Evolutionary conservation across 2,113 vertebrate genomes (phyloP), one percentile per base, ranked within the genome.

Genomic region (Paraplagusia blochii): DNA sequence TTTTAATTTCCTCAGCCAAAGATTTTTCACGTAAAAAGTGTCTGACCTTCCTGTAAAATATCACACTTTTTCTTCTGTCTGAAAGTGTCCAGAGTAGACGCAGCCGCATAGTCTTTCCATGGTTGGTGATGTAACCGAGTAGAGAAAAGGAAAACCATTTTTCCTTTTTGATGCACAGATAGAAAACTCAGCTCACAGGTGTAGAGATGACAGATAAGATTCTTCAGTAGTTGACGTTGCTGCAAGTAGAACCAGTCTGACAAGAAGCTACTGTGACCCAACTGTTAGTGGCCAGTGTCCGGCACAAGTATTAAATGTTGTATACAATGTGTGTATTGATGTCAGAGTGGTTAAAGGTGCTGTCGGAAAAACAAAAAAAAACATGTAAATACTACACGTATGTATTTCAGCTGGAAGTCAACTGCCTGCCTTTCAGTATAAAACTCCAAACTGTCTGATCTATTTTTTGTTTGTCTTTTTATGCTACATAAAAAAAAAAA

Each of bases 341-440:
- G 68, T 78, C 68, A 68, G 69, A 83, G 62, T 82, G 80, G 59
- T 83, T 70, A 73, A 69, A 76, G 79, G 72, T 73, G 72, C 77
- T 58, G 72, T 72, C 70, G 51, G 56, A 58, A 80, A 62, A 64
- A 81, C 80, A 82, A 63, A 62, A 64, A 81, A 82, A 82, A 63
- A 58, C 76, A 72, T 87, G 87, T 89, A 89, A 79, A 90, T 88
- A 85, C 65, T 82, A 76, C 63, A 83, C 72, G 63, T 76, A 58
- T 76, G 79, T 81, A 78, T 78, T 83, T 84, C 56, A 84, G 74
- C 67, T 86, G 8, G 1, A 81, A 16, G 57, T 63, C 65, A 59
- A 69, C 72, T 80, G 77, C 78, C 83, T 87, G 82, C 77, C 77
- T 81, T 76, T 84, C 77, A 66, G 72, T 65, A 52, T 88, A 84